phyloP scores from a whole-genome alignment of 2,113 vertebrate species.

The Cyphomyrus plagiostoma region DNA sequence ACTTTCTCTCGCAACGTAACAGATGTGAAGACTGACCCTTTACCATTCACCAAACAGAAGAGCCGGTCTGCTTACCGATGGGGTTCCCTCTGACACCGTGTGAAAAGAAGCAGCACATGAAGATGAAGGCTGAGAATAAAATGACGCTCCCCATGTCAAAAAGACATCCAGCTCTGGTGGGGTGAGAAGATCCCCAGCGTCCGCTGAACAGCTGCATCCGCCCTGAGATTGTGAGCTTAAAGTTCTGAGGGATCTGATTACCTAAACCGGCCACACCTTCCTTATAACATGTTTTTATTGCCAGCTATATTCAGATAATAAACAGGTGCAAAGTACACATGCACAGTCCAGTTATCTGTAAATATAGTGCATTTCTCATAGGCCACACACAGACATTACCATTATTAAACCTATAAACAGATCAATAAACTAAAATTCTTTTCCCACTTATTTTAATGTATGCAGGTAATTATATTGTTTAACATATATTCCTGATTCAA shows the following conservation, averaged over 20 bases:
- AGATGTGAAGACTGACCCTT: background rate
- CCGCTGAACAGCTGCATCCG: background rate
- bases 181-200: background rate
- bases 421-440: background rate
- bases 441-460: background rate
- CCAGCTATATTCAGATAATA: background rate
- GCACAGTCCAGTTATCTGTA: background rate
- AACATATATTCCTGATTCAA: background rate
- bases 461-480: background rate
- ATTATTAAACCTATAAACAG: background rate
- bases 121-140: background rate
- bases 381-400: background rate
- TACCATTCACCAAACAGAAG: background rate
- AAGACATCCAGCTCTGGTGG: background rate
- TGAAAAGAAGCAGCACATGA: conserved; percentile 24
- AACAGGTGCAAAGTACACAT: conserved; percentile 14
- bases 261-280: background rate
- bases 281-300: background rate
- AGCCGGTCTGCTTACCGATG: conserved; percentile 40
- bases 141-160: conserved; percentile 21
- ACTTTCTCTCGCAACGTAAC: background rate
- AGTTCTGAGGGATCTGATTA: background rate
- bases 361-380: background rate
- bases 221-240: background rate
- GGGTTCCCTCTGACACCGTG: conserved; percentile 19